Evolutionary conservation across 2,888 invertebrate genomes (phyloP), one percentile per base, ranked within the genome.

Genomic region (Stenichneumon culpator): DNA sequence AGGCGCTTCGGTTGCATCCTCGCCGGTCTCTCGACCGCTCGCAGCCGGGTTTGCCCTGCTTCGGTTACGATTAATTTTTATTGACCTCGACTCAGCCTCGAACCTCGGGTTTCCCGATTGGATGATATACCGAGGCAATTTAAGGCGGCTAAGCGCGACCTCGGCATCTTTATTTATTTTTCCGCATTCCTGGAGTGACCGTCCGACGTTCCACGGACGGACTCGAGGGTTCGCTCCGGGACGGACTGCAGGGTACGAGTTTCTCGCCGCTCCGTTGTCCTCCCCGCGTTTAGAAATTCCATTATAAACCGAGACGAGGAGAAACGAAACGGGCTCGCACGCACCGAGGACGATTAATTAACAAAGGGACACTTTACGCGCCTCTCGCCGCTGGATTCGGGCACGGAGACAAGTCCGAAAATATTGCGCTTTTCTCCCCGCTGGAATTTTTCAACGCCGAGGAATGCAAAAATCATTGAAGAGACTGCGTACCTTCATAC

Each of bases 231-330:
- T 65, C 47, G 28, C 32, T 54, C 14, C 69, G 57, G 52, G 25
- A 36, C 65, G 52, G 25, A 36, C 67, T 32, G 25, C 60, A 11
- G 39, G 3, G 16, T 22, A 1, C 39, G 25, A 16, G 3, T 16
- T 39, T 57, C 57, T 44, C 44, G 11, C 67, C 39, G 19, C 14
- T 68, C 67, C 57, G 75, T 70, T 57, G 82, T 28, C 57, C 44
- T 44, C 44, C 14, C 65, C 84, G 84, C 89, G 90, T 90, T 92
- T 90, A 91, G 89, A 93, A 93, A 93, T 93, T 93, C 93, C 92
- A 93, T 93, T 92, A 92, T 88, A 68, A 85, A 28, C 87, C 77
- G 85, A 86, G 90, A 90, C 89, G 90, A 91, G 90, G 89, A 88
- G 88, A 90, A 90, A 22, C 57, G 14, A 9, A 11, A 47, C 75